phyloP scores from a whole-genome alignment of 2,888 invertebrate genomes.

The Cylindroiulus punctatus region DNA sequence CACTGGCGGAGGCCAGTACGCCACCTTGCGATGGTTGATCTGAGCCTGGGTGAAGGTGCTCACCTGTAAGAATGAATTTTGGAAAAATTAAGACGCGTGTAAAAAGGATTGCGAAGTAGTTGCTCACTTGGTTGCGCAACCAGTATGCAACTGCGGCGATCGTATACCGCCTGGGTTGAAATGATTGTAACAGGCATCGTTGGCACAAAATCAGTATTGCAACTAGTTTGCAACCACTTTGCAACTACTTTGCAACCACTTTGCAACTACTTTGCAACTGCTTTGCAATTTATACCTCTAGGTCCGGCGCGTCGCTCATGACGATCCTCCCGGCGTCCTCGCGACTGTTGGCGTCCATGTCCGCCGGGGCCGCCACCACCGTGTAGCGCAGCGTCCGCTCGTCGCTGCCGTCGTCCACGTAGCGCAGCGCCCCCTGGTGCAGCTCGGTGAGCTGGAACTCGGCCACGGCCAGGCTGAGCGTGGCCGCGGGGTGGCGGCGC shows the following conservation, averaged over 20 bases:
- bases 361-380: conserved; percentile 62
- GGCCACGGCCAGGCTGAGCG: conserved; percentile 63
- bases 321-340: conserved; percentile 61
- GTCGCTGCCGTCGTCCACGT: conserved; percentile 63
- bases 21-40: conserved; percentile 65
- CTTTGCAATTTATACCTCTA: background rate
- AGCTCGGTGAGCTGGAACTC: conserved; percentile 64
- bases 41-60: conserved; percentile 64
- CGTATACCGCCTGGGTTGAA: too few species aligned
- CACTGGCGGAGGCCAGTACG: conserved; percentile 64
- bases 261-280: too few species aligned
- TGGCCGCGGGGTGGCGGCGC: conserved; percentile 62
- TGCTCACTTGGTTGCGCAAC: too few species aligned
- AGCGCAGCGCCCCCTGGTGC: conserved; percentile 62
- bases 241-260: too few species aligned
- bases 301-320: conserved; percentile 54
- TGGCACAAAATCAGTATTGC: too few species aligned
- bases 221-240: too few species aligned
- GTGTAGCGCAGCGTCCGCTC: conserved; percentile 63
- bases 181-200: too few species aligned
- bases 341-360: conserved; percentile 64
- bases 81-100: background rate
- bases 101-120: too few species aligned
- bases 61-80: conserved; percentile 58
- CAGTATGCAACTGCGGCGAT: too few species aligned